Base-by-base conservation (phyloP, 2,113 vertebrate genomes). In the Tringa solitaria region DNA sequence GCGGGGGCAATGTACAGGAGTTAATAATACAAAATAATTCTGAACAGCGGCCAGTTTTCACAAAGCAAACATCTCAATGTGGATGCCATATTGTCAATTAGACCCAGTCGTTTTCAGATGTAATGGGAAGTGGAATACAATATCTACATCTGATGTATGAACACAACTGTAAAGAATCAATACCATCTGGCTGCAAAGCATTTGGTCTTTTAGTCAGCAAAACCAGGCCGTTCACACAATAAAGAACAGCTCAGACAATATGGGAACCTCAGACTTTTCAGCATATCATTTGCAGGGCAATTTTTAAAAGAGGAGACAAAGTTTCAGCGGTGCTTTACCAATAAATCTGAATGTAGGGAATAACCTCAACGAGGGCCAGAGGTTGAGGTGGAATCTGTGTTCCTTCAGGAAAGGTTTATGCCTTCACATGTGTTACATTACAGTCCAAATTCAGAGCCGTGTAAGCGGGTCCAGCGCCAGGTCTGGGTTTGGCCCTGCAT, bases 121-220 rank as follows among this genome's bases (percentile, higher is more conserved):
- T 96, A 97, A 95, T 95, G 96, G 94, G 92, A 96, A 97, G 95
- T 89, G 95, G 96, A 97, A 97, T 89, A 97, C 93, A 97, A 94
- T 97, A 95, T 94, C 93, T 97, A 89, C 91, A 95, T 97, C 94
- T 97, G 94, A 97, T 94, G 93, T 84, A 96, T 78, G 92, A 97
- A 96, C 94, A 96, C 92, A 97, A 97, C 95, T 96, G 97, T 91
- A 95, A 95, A 78, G 93, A 97, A 97, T 97, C 96, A 96, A 95
- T 96, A 89, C 96, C 97, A 97, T 90, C 93, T 97, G 97, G 83
- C 79, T 76, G 59, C 65, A 85, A 84, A 96, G 83, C 64, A 90
- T 93, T 95, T 87, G 93, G 70, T 77, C 74, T 84, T 77, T 84
- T 50, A 93, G 67, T 73, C 91, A 93, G 93, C 88, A 93, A 94